Conservation (phyloP, 2,888 invertebrate species). For the Tanypteryx hageni region DNA sequence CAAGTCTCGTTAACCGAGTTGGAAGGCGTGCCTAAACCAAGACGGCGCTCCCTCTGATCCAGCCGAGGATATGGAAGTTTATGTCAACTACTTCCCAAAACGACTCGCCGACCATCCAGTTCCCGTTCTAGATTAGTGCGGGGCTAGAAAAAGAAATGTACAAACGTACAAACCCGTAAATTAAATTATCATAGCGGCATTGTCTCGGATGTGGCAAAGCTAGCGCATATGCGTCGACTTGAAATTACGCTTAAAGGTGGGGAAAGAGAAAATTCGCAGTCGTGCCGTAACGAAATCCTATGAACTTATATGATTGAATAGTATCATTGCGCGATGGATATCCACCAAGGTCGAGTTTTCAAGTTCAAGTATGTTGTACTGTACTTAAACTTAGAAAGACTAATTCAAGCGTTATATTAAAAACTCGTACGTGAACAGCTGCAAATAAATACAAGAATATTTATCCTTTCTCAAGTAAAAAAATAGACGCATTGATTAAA, state of each 20-base stretch:
- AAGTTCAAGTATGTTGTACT: too few species aligned
- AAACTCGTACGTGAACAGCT: too few species aligned
- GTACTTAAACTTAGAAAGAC: too few species aligned
- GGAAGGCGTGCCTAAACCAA: constrained; percentile 20
- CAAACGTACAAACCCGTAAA: neutral
- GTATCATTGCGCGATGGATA: too few species aligned
- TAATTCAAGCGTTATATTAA: too few species aligned
- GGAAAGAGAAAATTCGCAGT: too few species aligned
- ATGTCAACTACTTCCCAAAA: neutral
- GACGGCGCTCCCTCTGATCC: neutral
- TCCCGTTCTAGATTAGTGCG: neutral
- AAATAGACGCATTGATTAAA: too few species aligned
- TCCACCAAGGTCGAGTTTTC: too few species aligned
- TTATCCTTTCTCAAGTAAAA: too few species aligned
- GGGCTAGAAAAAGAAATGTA: neutral
- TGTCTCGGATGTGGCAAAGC: neutral
- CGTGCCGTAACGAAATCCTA: too few species aligned
- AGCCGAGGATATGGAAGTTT: constrained; percentile 16
- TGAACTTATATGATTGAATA: too few species aligned
- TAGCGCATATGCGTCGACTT: neutral
- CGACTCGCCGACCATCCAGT: neutral
- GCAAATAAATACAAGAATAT: too few species aligned
- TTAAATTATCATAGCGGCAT: neutral
- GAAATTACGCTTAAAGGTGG: neutral
- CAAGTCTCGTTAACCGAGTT: constrained; percentile 28